A percentile compares a stretch with the other conserved stretches of the same genome.
Conservation (phyloP, 2,797 vertebrate genomes). For the Pygocentrus nattereri region DNA sequence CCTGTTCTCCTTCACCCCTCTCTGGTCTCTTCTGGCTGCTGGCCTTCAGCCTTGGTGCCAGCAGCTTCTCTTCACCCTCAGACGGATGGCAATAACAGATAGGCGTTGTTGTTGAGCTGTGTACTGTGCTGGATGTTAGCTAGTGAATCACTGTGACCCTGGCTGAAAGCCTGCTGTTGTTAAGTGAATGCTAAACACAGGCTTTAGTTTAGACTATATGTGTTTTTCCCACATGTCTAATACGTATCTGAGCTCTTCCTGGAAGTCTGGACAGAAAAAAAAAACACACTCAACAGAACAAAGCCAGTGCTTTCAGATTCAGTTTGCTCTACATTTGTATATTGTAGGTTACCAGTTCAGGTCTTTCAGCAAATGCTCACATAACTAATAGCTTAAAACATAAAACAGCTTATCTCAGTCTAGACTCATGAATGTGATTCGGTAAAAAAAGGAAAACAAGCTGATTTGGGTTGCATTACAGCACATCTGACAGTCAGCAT, state of each 20-base stretch:
- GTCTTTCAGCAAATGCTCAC: background rate
- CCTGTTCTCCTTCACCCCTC: background rate
- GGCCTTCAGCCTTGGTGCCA: constrained; percentile 6
- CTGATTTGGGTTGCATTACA: background rate
- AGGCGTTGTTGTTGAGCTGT: background rate
- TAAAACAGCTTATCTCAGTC: background rate
- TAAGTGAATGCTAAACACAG: constrained; percentile 19
- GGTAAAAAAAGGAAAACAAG: background rate
- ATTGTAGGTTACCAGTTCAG: background rate
- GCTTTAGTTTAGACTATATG: constrained; percentile 14
- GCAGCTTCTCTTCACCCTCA: constrained; percentile 5
- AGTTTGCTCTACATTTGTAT: background rate
- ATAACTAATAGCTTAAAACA: background rate
- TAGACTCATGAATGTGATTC: background rate
- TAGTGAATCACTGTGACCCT: background rate
- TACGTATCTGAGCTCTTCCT: background rate
- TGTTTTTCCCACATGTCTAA: background rate
- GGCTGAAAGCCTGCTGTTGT: background rate
- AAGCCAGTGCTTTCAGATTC: background rate
- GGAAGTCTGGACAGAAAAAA: background rate
- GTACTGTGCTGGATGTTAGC: background rate
- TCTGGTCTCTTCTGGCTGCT: background rate
- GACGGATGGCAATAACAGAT: background rate
- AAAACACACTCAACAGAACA: background rate
- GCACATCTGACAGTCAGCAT: background rate